Percentiles rank a stretch among this genome's conserved stretches.
Evolutionary conservation across 2,113 vertebrate genomes (phyloP).

Genomic region (Etheostoma spectabile): DNA sequence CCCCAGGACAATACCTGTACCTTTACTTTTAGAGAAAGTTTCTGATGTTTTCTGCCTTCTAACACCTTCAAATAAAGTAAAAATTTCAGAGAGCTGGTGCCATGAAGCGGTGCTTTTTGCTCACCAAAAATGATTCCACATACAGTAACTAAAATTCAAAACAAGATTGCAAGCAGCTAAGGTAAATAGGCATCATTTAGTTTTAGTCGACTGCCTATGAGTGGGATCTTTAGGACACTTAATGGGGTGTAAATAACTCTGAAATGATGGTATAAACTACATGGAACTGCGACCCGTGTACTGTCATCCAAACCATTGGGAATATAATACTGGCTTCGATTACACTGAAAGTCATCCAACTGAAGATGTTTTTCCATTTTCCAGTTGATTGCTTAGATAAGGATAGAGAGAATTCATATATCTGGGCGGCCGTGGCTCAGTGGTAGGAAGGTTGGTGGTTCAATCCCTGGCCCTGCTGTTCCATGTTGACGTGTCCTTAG

Average conservation of each 20-base stretch:
- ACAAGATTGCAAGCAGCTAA: not conserved
- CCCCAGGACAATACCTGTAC: not conserved
- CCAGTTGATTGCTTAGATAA: not conserved
- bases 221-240: slow-evolving; percentile 3
- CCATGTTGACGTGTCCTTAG: too few relatives aligned
- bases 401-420: not conserved
- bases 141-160: slow-evolving; percentile 1
- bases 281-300: slow-evolving; percentile 4
- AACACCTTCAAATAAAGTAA: not conserved
- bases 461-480: too few relatives aligned
- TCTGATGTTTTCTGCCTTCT: not conserved
- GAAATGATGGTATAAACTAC: not conserved
- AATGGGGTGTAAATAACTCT: slow-evolving; percentile 21
- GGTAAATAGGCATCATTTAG: not conserved
- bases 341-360: slow-evolving; percentile 23
- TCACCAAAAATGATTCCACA: not conserved
- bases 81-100: slow-evolving; percentile 18
- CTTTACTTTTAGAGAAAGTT: not conserved
- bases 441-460: too few relatives aligned
- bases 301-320: slow-evolving; percentile 17
- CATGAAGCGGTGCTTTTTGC: slow-evolving; percentile 17
- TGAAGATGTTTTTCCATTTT: slow-evolving; percentile 20
- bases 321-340: slow-evolving; percentile 15
- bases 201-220: slow-evolving; percentile 1
- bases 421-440: not conserved